phyloP scores from a whole-genome alignment of 2,888 invertebrate species.

The Hypercompe scribonia region DNA sequence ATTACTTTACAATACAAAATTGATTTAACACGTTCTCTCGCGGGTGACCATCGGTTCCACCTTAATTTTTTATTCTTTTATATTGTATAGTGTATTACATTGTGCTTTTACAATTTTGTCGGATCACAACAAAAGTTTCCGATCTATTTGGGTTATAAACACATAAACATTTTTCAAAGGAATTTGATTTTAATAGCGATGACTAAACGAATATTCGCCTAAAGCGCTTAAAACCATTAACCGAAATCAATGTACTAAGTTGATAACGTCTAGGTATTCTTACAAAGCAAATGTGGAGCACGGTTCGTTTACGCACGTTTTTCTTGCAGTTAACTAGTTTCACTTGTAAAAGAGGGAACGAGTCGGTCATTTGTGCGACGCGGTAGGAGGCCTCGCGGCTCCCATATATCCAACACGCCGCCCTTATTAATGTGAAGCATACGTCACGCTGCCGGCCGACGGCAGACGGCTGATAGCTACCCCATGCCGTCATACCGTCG shows the following conservation, averaged over 20 bases:
- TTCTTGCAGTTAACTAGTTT: slow-evolving; percentile 13
- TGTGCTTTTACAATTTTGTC: too few relatives aligned
- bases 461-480: slow-evolving; percentile 5
- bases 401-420: slow-evolving; percentile 10
- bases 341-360: slow-evolving; percentile 8
- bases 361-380: slow-evolving; percentile 21
- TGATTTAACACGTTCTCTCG: too few relatives aligned
- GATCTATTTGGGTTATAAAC: background rate
- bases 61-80: too few relatives aligned
- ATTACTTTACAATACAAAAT: too few relatives aligned
- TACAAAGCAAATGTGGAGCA: background rate
- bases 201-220: background rate
- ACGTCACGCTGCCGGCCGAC: slow-evolving; percentile 11
- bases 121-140: background rate
- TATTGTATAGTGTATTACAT: too few relatives aligned
- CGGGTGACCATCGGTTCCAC: too few relatives aligned
- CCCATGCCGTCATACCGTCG: slow-evolving; percentile 5
- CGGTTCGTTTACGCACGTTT: slow-evolving; percentile 7
- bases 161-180: background rate
- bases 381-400: slow-evolving; percentile 19
- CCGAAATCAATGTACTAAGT: background rate
- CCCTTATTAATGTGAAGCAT: slow-evolving; percentile 10
- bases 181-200: background rate
- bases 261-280: background rate
- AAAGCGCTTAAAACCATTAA: background rate